Base-by-base conservation (phyloP, 2,113 vertebrate species). In the Dipodomys spectabilis region DNA sequence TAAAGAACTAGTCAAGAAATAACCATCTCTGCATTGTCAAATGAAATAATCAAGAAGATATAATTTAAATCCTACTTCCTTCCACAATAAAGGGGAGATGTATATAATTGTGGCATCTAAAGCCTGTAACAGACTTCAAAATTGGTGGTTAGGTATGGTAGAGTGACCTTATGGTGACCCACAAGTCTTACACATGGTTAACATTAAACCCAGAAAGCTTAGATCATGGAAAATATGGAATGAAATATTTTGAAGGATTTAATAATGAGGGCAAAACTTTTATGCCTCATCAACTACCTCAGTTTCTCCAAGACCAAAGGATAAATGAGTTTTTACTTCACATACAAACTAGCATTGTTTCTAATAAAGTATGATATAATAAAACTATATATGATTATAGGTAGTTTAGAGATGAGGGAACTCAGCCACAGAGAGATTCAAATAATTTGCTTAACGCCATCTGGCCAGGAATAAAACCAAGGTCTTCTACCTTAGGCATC, bases 211-310 rank as follows among this genome's bases (percentile, higher is more conserved):
- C 28, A 92, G 94, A 95, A 95, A 94, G 94, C 83, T 94, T 81
- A 85, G 84, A 92, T 96, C 93, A 96, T 96, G 90, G 93, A 96
- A 95, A 97, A 92, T 92, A 82, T 92, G 86, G 93, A 96, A 93
- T 92, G 86, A 97, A 96, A 93, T 95, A 88, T 96, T 96, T 97
- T 89, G 90, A 95, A 94, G 73, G 82, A 80, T 95, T 95, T 96
- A 94, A 96, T 97, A 95, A 95, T 90, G 75, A 97, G 92, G 57
- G 90, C 73, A 92, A 91, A 95, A 90, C 12, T 74, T 95, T 92
- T 94, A 91, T 95, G 95, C 84, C 71, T 86, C 39, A 30, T 95
- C 93, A 95, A 92, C 94, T 96, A 86, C 94, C 96, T 95, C 93
- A 95, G 92, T 96, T 97, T 96, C 96, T 97, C 82, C 49, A 95